Evolutionary conservation across 2,113 vertebrate genomes (phyloP).

Genomic region (Sterrhoptilus dennistouni): DNA sequence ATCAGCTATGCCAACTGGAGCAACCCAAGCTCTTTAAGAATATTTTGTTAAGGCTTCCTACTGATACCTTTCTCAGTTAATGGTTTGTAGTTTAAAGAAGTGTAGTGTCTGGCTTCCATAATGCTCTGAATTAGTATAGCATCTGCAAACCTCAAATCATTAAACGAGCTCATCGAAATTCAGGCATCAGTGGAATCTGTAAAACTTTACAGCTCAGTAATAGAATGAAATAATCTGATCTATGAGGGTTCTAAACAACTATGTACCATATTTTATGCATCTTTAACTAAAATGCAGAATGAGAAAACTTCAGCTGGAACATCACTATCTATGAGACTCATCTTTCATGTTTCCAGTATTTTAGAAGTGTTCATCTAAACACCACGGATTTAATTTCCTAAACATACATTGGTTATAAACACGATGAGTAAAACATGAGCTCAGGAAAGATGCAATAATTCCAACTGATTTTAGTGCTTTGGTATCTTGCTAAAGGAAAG

Average conservation of each 20-base stretch:
- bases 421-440: not conserved
- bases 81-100: not conserved
- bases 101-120: not conserved
- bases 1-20: not conserved
- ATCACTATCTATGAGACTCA: not conserved
- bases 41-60: not conserved
- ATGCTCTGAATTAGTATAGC: not conserved
- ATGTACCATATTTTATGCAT: not conserved
- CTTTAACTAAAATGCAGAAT: not conserved
- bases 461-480: fast-evolving
- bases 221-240: not conserved
- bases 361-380: not conserved
- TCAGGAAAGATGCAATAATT: not conserved
- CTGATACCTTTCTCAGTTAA: not conserved
- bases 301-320: not conserved
- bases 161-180: not conserved
- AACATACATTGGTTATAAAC: not conserved
- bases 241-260: not conserved
- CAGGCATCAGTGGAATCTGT: not conserved
- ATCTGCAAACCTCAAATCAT: not conserved
- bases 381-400: not conserved
- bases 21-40: not conserved
- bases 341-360: not conserved
- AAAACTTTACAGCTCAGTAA: not conserved
- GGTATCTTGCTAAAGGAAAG: not conserved